These are phyloP conservation scores for Lynx canadensis DNA, from an alignment of 2,113 vertebrate species.

Conservation along the genomic window DNA sequence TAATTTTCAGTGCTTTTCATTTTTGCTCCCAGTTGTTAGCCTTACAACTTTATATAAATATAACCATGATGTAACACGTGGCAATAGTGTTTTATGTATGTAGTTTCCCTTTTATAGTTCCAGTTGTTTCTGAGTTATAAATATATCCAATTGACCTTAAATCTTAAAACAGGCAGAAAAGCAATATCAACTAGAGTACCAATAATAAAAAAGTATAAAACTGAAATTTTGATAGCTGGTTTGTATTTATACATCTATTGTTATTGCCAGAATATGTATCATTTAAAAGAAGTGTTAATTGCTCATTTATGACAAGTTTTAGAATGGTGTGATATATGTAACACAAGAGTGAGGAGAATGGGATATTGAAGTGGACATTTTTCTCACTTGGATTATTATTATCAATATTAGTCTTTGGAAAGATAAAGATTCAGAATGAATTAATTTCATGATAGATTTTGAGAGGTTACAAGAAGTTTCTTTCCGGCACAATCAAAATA, in stretches of 20 bases:
- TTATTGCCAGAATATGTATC: slow-evolving; percentile 57
- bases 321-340: slow-evolving; percentile 49
- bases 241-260: slow-evolving; percentile 53
- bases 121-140: slow-evolving; percentile 48
- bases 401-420: slow-evolving; percentile 76
- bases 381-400: slow-evolving; percentile 73
- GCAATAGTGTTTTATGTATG: slow-evolving; percentile 37
- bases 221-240: neutral
- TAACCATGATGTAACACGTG: neutral
- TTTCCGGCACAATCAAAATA: slow-evolving; percentile 89
- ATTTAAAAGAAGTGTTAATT: slow-evolving; percentile 61
- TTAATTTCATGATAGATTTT: slow-evolving; percentile 87
- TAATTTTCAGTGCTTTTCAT: neutral
- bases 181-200: neutral
- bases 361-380: slow-evolving; percentile 69
- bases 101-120: slow-evolving; percentile 37
- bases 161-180: slow-evolving; percentile 36
- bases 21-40: neutral
- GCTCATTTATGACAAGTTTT: slow-evolving; percentile 49
- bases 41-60: slow-evolving; percentile 31
- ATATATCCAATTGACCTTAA: neutral
- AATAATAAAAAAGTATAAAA: slow-evolving; percentile 16
- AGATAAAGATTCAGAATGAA: slow-evolving; percentile 82
- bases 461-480: slow-evolving; percentile 87
- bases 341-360: slow-evolving; percentile 59